phyloP scores from a whole-genome alignment of 2,888 invertebrate species.

The Brachylomia viminalis region DNA sequence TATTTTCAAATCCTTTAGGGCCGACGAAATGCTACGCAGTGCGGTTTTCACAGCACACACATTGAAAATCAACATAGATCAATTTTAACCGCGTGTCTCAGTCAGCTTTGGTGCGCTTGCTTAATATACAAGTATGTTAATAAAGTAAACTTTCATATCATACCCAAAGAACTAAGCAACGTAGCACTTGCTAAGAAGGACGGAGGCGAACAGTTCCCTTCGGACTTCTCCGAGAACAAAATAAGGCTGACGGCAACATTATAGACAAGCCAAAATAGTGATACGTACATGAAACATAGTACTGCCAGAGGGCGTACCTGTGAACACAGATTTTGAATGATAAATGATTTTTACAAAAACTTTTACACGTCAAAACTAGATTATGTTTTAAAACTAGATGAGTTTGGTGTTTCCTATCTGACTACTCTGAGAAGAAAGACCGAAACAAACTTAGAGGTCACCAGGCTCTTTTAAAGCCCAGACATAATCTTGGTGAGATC shows the following conservation, averaged over 20 bases:
- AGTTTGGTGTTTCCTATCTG: not conserved
- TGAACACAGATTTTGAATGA: not conserved
- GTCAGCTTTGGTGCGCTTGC: not conserved
- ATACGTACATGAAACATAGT: slow-evolving; percentile 8
- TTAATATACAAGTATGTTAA: not conserved
- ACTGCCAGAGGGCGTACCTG: not conserved
- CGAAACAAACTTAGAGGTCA: not conserved
- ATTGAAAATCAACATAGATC: not conserved
- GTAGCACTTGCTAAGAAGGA: slow-evolving; percentile 1
- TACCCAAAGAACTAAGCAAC: not conserved
- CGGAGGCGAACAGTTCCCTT: not conserved
- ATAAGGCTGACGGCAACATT: not conserved
- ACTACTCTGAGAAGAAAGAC: not conserved
- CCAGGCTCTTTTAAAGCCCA: not conserved
- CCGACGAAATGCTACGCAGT: not conserved
- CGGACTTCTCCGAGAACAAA: not conserved
- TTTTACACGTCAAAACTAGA: not conserved
- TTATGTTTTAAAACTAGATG: too few relatives aligned
- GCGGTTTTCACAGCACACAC: not conserved
- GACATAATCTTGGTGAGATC: not conserved
- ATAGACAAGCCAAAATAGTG: slow-evolving; percentile 8
- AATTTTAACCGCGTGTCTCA: not conserved
- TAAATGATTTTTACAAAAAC: not conserved
- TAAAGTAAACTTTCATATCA: not conserved
- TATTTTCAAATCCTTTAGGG: not conserved